Evolutionary conservation across 2,113 vertebrate genomes (phyloP).

Genomic region (Microcebus jonahi): DNA sequence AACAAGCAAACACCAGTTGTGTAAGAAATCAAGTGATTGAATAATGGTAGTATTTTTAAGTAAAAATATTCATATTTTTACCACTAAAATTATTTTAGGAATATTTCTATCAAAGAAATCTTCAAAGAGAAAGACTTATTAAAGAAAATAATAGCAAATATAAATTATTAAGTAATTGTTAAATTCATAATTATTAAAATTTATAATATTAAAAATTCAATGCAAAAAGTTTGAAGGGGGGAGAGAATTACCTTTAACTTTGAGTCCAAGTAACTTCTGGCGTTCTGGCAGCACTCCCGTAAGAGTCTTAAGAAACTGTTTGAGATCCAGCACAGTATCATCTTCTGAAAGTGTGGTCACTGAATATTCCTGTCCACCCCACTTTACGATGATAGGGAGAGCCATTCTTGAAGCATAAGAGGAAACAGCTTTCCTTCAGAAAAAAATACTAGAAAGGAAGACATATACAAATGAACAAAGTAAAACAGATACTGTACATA

Average conservation of each 20-base stretch:
- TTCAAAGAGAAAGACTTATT: neutral
- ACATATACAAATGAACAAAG: constrained; percentile 9
- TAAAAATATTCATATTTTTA: constrained; percentile 39
- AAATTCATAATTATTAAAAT: neutral
- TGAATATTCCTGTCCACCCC: constrained; percentile 98
- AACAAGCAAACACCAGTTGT: constrained; percentile 32
- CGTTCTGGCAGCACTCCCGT: constrained; percentile 98
- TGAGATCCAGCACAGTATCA: constrained; percentile 97
- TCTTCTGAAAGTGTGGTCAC: constrained; percentile 97
- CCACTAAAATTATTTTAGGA: constrained; percentile 16
- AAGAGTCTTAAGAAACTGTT: constrained; percentile 96
- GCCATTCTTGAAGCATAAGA: constrained; percentile 91
- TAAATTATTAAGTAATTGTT: neutral
- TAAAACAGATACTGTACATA: constrained; percentile 13
- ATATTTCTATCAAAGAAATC: constrained; percentile 38
- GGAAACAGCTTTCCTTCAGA: constrained; percentile 54
- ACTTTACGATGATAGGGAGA: constrained; percentile 98
- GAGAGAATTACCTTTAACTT: constrained; percentile 93
- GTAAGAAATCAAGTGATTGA: constrained; percentile 19
- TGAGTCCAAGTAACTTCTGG: constrained; percentile 97
- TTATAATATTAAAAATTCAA: neutral
- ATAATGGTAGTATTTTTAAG: neutral
- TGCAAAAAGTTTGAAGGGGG: neutral
- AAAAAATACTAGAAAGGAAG: constrained; percentile 69
- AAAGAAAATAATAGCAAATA: constrained; percentile 5